Evolutionary conservation across 2,113 vertebrate species (phyloP).

Genomic region (Bujurquina vittata): DNA sequence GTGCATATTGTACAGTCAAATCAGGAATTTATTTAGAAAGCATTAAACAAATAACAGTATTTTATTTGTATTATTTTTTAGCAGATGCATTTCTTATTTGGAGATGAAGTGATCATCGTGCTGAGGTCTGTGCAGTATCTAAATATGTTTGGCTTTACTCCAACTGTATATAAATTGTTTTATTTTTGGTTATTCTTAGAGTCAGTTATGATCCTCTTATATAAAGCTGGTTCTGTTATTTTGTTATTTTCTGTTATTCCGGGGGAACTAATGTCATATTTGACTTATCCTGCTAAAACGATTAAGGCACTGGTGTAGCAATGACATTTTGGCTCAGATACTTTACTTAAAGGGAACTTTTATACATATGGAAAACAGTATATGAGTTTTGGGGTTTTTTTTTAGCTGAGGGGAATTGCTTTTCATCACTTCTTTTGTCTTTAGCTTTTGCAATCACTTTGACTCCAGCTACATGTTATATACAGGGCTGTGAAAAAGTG

Average conservation of each 20-base stretch:
- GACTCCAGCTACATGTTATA: background rate
- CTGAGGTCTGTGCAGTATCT: background rate
- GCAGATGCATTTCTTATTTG: background rate
- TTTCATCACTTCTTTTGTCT: background rate
- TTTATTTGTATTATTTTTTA: background rate
- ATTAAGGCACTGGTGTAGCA: background rate
- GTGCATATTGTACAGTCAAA: background rate
- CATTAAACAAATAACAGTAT: background rate
- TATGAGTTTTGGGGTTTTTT: background rate
- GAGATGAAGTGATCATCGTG: background rate
- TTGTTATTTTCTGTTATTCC: conserved; percentile 1
- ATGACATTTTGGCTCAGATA: background rate
- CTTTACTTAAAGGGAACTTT: background rate
- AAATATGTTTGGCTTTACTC: background rate
- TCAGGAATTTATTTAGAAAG: background rate
- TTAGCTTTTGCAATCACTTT: background rate
- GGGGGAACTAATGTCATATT: background rate
- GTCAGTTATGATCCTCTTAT: conserved; percentile 3
- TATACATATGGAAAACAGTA: background rate
- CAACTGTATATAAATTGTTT: background rate
- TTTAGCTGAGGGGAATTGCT: no score
- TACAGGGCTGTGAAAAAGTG: no score
- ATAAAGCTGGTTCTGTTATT: conserved; percentile 4
- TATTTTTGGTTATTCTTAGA: conserved; percentile 7
- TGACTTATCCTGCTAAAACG: conserved; percentile 15